phyloP scores from a whole-genome alignment of 2,888 invertebrate genomes.

The Exocentrus adspersus region DNA sequence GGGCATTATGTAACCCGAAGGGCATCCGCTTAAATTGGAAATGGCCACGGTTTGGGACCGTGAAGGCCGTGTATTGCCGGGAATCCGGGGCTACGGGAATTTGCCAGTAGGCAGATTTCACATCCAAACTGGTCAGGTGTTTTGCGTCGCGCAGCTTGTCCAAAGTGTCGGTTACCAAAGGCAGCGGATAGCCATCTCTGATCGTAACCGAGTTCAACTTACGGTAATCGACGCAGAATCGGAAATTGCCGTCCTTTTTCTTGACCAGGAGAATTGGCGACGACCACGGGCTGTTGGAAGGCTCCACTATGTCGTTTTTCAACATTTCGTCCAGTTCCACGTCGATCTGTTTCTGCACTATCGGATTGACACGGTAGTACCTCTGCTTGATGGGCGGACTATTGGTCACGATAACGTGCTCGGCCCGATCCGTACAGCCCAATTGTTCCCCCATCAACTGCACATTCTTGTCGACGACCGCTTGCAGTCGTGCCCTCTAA shows the following conservation, averaged over 20 bases:
- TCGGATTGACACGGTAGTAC: conserved; percentile 28
- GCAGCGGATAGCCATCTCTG: conserved; percentile 53
- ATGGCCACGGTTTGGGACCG: conserved; percentile 47
- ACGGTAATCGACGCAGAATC: conserved; percentile 53
- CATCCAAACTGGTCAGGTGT: conserved; percentile 51
- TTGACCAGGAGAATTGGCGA: conserved; percentile 47
- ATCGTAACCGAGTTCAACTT: conserved; percentile 50
- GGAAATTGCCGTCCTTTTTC: conserved; percentile 43
- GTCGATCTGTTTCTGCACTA: conserved; percentile 24
- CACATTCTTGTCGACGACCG: not conserved
- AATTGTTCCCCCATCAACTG: conserved; percentile 19
- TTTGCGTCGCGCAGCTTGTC: conserved; percentile 48
- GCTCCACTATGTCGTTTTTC: conserved; percentile 43
- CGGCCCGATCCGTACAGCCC: conserved; percentile 17
- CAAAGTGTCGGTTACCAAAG: conserved; percentile 48
- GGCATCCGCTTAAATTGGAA: conserved; percentile 52
- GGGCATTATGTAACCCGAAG: conserved; percentile 50
- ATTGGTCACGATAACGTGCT: conserved; percentile 26
- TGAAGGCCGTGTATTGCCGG: conserved; percentile 1
- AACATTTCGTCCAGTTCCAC: conserved; percentile 30
- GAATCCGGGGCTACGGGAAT: conserved; percentile 43
- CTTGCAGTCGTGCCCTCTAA: conserved; percentile 11
- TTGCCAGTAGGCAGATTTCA: conserved; percentile 49
- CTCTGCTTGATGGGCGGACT: conserved; percentile 30
- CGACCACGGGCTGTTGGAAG: conserved; percentile 47